Evolutionary conservation across 2,888 invertebrate species (phyloP), one percentile per base, ranked within the genome.

Genomic region (Anthoptus insignis): DNA sequence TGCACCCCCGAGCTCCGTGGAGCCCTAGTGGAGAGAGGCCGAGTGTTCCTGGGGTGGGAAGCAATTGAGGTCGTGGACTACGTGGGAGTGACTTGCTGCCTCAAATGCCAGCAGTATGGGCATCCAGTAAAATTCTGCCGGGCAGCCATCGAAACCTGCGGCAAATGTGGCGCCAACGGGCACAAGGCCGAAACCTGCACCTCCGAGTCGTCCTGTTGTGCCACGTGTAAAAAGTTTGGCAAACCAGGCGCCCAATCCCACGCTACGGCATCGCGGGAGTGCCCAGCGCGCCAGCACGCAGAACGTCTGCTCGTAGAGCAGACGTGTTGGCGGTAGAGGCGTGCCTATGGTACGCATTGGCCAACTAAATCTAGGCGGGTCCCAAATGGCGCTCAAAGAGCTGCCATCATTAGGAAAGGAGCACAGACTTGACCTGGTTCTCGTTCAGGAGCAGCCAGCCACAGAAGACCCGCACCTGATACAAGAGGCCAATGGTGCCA

Each of bases 241-340:
- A 45, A 45, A 2, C 2, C 45, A 11, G 45, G 13, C 11, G 21
- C 21, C 21, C 21, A 11, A 3, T 21, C 45, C 7, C 45, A 45
- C 6, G 8, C 2, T 3, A 37, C 37, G n/a, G 37, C 37, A 6
- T 13, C 37, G 3, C 5, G 9, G 2, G 37, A 37, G 4, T 37
- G 37, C 37, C n/a, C 37, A 13, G 37, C 37, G n/a, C 2, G 37
- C 3, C 2, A 13, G 37, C 37, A 37, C 37, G 37, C 37, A 3
- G n/a, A 37, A 6, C 37, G 37, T 37, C 37, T 37, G 37, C n/a
- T 37, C 6, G 3, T 37, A 0, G 45, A 45, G 13, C 45, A 45
- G 45, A 45, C 21, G 45, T 5, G 45, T 21, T 45, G 45, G 45
- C 45, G 45, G 13, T 45, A 45, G 21, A 21, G 45, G 45, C 45